A percentile compares a stretch with the other conserved stretches of the same genome.
Conservation (phyloP, 2,797 vertebrate species). For the Sardinella longiceps region DNA sequence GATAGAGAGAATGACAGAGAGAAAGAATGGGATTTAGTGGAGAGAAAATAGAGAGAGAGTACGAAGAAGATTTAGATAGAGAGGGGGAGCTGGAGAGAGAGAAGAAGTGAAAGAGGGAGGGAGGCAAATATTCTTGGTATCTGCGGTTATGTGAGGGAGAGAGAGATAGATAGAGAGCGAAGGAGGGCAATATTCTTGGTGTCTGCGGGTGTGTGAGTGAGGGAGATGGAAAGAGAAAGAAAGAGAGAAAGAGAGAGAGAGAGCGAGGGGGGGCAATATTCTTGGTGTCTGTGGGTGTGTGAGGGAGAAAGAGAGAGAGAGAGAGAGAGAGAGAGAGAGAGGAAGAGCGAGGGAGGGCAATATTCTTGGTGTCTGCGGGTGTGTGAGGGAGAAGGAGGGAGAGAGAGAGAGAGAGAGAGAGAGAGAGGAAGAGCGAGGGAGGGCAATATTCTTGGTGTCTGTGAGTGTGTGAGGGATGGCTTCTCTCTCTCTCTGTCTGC, state of each 20-base stretch:
- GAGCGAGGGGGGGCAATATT: not conserved
- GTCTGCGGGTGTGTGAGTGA: conserved; percentile 32
- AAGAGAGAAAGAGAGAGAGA: not conserved
- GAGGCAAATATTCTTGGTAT: not conserved
- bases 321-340: conserved; percentile 27
- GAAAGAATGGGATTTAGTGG: too few species aligned
- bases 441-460: not conserved
- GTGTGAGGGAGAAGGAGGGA: conserved; percentile 33
- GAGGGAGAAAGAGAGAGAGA: conserved; percentile 27
- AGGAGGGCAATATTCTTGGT: not conserved
- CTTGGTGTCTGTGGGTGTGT: conserved; percentile 26
- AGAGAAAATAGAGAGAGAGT: not conserved
- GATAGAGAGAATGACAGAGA: not conserved
- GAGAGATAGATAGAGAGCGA: conserved; percentile 20
- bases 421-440: conserved; percentile 37
- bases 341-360: not conserved
- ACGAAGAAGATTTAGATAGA: not conserved
- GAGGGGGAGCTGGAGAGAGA: not conserved
- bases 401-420: conserved; percentile 24
- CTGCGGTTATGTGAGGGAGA: conserved; percentile 33
- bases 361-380: conserved; percentile 26
- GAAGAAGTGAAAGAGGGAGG: not conserved
- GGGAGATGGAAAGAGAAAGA: conserved; percentile 23
- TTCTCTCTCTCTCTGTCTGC: too few species aligned
- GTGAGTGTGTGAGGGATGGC: not conserved